Base-by-base conservation (phyloP, 2,113 vertebrate species). In the Heterotilapia buettikoferi region DNA sequence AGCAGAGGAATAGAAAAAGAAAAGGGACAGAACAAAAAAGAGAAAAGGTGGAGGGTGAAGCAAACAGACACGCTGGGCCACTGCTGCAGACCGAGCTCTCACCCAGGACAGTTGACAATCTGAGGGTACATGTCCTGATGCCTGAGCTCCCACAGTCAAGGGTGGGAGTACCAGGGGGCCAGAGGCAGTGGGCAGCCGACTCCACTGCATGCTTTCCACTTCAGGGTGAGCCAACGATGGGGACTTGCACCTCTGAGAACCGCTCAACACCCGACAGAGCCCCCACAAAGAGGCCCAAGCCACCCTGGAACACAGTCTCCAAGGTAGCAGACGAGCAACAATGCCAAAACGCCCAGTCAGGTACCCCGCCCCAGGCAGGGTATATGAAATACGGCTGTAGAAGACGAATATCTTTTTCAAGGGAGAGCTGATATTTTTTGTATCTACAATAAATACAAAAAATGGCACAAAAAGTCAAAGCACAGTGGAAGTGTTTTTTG, bases 171-270 rank as follows among this genome's bases (percentile, higher is more conserved):
- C 31, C 61, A 63, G 3, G 2, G 36, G 7, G 2, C 54, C 54
- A 57, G 54, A 26, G 54, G 21, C 21, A 57, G 29, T 33, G 59
- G 29, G 31, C 18, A 66, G 61, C 1, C 0, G 4, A 66, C 9
- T 0, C 18, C 61, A n/a, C 31, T 38, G 4, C 61, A 13, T 38
- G 31, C 33, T 36, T 66, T 66, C 18, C 61, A 66, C 18, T 33
- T 0, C 4, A n/a, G 0, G 6, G 31, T 66, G 61, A 66, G 31
- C 61, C 31, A 66, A 2, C 0, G 2, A 36, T 66, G 18, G 1
- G 6, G 31, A 66, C 61, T 36, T 66, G 18, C 2, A 66, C 31
- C 61, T 12, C 61, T 66, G 4, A 36, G 31, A 63, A 66, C 61
- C 31, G 4, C 31, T 36, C 61, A n/a, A 66, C 61, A 66, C 61